Evolutionary conservation across 2,888 invertebrate genomes (phyloP).

Genomic region (Mesochorus sp.): DNA sequence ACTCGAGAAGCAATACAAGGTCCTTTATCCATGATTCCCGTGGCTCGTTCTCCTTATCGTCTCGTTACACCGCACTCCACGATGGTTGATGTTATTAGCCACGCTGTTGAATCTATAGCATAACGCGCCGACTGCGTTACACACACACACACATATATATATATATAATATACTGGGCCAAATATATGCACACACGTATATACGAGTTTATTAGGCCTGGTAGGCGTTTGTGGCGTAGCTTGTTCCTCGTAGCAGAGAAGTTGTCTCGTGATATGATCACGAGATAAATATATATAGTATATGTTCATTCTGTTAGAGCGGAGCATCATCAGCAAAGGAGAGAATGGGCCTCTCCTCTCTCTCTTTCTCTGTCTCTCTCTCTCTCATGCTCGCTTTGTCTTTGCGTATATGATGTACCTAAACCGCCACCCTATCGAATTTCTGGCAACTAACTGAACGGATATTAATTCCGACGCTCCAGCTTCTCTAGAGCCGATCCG

Average conservation of each 20-base stretch:
- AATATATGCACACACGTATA: neutral
- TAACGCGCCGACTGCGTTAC: too few relatives aligned
- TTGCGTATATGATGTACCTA: conserved; percentile 46
- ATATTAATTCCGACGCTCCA: conserved; percentile 75
- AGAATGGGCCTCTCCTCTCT: neutral
- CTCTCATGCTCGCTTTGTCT: too few relatives aligned
- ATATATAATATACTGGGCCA: neutral
- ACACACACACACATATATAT: conserved; percentile 29
- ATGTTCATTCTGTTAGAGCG: conserved; percentile 22
- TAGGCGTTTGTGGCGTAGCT: conserved; percentile 36
- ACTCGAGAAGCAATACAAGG: conserved; percentile 13
- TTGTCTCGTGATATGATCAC: conserved; percentile 51
- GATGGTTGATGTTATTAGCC: conserved; percentile 59
- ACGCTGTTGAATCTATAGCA: conserved; percentile 43
- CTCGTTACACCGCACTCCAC: conserved; percentile 52
- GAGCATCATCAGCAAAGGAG: conserved; percentile 29
- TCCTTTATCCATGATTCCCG: conserved; percentile 41
- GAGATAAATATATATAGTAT: conserved; percentile 45
- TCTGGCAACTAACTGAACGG: conserved; percentile 75
- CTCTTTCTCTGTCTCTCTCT: neutral
- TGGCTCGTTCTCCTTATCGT: conserved; percentile 55
- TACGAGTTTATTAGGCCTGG: conserved; percentile 18
- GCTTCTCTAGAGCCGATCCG: conserved; percentile 73
- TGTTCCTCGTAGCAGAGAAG: conserved; percentile 31
- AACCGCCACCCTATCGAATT: conserved; percentile 70